phyloP scores from a whole-genome alignment of 2,888 invertebrate genomes.

The Parascotia fuliginaria region DNA sequence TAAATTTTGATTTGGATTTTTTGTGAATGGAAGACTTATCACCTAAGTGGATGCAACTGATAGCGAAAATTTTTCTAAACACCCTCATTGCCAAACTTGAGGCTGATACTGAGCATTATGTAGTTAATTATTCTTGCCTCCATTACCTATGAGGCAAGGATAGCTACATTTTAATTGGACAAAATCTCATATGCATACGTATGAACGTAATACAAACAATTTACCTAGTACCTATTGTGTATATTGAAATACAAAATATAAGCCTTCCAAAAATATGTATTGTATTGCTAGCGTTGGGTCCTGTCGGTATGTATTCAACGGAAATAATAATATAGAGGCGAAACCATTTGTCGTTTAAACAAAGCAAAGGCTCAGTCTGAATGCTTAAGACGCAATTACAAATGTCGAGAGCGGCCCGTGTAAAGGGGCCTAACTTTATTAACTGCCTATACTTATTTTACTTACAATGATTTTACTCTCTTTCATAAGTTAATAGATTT shows the following conservation, averaged over 20 bases:
- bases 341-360: constrained; percentile 55
- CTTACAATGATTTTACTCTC: constrained; percentile 12
- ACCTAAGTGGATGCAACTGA: too few species aligned
- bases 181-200: background rate
- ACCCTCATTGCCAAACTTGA: too few species aligned
- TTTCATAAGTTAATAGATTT: background rate
- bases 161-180: background rate
- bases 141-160: too few species aligned
- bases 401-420: constrained; percentile 47
- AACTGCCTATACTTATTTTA: constrained; percentile 35
- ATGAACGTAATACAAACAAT: background rate
- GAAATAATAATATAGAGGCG: constrained; percentile 68
- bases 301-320: constrained; percentile 60
- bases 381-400: constrained; percentile 67
- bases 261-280: constrained; percentile 55
- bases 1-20: too few species aligned
- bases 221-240: constrained; percentile 12
- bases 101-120: too few species aligned
- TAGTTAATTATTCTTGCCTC: too few species aligned
- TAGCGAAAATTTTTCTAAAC: too few species aligned
- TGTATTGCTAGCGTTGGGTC: constrained; percentile 43
- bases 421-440: constrained; percentile 47
- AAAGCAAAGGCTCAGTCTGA: constrained; percentile 66
- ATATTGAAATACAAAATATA: constrained; percentile 58
- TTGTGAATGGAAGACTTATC: too few species aligned